phyloP scores from a whole-genome alignment of 2,888 invertebrate genomes.

The Limnephilus auricula region DNA sequence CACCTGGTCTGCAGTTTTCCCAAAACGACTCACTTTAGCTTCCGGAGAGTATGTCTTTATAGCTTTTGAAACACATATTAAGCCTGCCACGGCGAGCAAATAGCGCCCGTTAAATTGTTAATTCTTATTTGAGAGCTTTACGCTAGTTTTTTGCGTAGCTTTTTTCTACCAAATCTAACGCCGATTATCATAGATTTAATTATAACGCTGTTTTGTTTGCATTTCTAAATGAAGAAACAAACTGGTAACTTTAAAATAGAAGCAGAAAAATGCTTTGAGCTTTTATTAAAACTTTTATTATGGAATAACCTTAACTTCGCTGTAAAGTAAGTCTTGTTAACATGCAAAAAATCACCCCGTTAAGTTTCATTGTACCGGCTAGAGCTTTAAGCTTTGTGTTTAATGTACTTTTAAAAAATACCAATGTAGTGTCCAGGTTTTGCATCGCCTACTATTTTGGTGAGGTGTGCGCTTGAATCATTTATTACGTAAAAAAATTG shows the following conservation, averaged over 20 bases:
- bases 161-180: not conserved
- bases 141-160: not conserved
- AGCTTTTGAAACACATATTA: not conserved
- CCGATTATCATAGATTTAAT: not conserved
- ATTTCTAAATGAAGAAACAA: not conserved
- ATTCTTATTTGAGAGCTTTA: not conserved
- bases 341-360: conserved; percentile 16
- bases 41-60: not conserved
- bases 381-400: conserved; percentile 4
- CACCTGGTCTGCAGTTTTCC: not conserved
- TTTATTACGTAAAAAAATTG: no score
- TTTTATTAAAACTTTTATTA: conserved; percentile 65
- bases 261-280: conserved; percentile 17
- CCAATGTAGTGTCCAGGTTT: not conserved
- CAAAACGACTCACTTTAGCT: not conserved
- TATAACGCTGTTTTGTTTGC: not conserved
- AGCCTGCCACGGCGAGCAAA: not conserved
- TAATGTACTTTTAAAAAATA: not conserved
- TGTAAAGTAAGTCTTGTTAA: conserved; percentile 63
- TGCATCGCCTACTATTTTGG: not conserved
- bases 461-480: not conserved
- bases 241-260: not conserved
- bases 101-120: not conserved
- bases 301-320: conserved; percentile 61
- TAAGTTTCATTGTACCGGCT: conserved; percentile 16